Evolutionary conservation across 1,140 invertebrate species (phyloP), one percentile per base, ranked within the genome.

Genomic region (Macrobrachium nipponense): DNA sequence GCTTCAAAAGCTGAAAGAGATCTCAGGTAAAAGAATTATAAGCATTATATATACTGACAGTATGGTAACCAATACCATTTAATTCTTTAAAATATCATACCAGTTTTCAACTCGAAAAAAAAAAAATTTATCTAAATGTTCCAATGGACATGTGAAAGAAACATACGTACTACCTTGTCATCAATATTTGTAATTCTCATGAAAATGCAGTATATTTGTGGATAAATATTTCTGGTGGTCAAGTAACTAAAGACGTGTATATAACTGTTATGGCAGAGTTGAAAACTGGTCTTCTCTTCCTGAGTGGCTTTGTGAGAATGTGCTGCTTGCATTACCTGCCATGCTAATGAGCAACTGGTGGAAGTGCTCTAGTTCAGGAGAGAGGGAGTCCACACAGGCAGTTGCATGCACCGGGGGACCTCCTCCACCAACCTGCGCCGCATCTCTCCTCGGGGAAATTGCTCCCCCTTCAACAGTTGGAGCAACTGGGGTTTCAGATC

Each of bases 301-400:
- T 51, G 51, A 75, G 79, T 87, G 85, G 85, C 85, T 87, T 87
- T 87, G 86, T 87, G 81, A 79, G 82, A 59, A 51, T 87, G 85
- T 87, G 79, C 61, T 73, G 85, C 68, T 51, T 87, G 85, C 85
- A 81, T 87, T 87, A 87, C 85, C 85, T 87, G 89, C 92, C 91
- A 93, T 92, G 84, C 92, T 92, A 89, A 92, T 91, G 86, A 93
- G 90, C 86, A 93, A 89, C 89, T 93, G 90, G 89, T 93, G 92
- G 90, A 93, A 92, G 90, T 92, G 92, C 81, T 92, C 92, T 90
- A 93, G 91, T 91, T 93, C 92, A 90, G 91, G 91, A 86, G 90
- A 91, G 87, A 93, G 90, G 89, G 91, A 91, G 89, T 92, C 92
- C 88, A 91, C 91, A 89, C 91, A 91, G 87, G 90, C 90, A 90